phyloP scores from a whole-genome alignment of 2,888 invertebrate genomes.

The Drosophila mimica region DNA sequence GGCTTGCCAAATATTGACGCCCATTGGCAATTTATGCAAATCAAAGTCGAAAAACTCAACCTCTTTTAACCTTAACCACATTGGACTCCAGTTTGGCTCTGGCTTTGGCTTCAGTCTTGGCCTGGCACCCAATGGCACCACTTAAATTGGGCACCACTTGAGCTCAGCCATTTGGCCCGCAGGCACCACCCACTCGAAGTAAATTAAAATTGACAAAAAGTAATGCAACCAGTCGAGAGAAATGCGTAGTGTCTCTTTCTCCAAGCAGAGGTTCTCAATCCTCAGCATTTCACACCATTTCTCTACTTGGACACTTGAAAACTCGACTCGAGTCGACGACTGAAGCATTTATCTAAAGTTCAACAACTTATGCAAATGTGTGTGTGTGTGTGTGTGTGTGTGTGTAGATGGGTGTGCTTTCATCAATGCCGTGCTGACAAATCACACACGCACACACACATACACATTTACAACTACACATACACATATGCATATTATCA shows the following conservation, averaged over 20 bases:
- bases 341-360: slow-evolving; percentile 70
- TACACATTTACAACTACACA: slow-evolving; percentile 10
- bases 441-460: slow-evolving; percentile 23
- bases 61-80: slow-evolving; percentile 36
- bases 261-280: slow-evolving; percentile 15
- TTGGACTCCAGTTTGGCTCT: slow-evolving; percentile 13
- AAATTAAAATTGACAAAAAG: slow-evolving; percentile 73
- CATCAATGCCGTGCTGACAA: slow-evolving; percentile 62
- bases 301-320: slow-evolving; percentile 29
- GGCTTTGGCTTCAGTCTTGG: slow-evolving; percentile 14
- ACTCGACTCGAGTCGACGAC: slow-evolving; percentile 14
- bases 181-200: slow-evolving; percentile 28
- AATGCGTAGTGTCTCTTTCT: slow-evolving; percentile 52
- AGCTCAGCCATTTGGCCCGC: slow-evolving; percentile 63
- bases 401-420: slow-evolving; percentile 53
- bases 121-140: slow-evolving; percentile 58
- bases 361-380: slow-evolving; percentile 75
- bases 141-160: slow-evolving; percentile 48
- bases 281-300: neutral
- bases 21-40: slow-evolving; percentile 76
- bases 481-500: slow-evolving; percentile 28
- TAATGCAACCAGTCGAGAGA: slow-evolving; percentile 29
- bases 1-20: slow-evolving; percentile 50
- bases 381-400: slow-evolving; percentile 48
- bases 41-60: slow-evolving; percentile 54